Evolutionary conservation across 2,888 invertebrate species (phyloP).

Genomic region (Spisula subtruncata): DNA sequence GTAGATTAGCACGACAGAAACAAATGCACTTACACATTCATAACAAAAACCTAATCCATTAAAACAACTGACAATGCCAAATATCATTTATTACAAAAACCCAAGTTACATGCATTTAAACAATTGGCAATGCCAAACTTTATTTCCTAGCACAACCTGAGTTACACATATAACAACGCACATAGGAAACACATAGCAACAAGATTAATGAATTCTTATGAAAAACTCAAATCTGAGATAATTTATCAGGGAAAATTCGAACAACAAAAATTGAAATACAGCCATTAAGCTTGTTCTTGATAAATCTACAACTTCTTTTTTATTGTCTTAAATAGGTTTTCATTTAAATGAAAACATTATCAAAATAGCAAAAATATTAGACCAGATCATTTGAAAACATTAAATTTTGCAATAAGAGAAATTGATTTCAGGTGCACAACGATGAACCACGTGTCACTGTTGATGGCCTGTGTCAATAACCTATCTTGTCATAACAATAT

Average conservation of each 20-base stretch:
- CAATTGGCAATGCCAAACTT: background rate
- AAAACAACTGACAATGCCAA: background rate
- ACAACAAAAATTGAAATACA: background rate
- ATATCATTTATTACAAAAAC: background rate
- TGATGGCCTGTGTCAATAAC: too few species aligned
- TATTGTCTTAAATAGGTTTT: background rate
- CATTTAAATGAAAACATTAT: background rate
- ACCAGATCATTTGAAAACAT: background rate
- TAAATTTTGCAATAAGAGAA: background rate
- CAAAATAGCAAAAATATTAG: background rate
- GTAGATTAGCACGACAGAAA: too few species aligned
- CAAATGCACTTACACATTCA: too few species aligned
- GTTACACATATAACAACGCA: too few species aligned
- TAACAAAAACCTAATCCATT: background rate
- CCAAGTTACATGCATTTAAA: background rate
- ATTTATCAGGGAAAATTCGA: background rate
- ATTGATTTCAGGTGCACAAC: background rate
- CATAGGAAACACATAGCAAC: background rate
- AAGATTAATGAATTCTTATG: background rate
- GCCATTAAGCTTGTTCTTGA: background rate
- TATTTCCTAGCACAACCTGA: background rate
- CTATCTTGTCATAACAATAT: too few species aligned
- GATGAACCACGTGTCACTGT: too few species aligned
- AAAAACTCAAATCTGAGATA: background rate
- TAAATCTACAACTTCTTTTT: background rate